Percentiles rank a stretch among this genome's conserved stretches.
phyloP scores from a whole-genome alignment of 2,888 invertebrate genomes.

The Caradrina kadenii region DNA sequence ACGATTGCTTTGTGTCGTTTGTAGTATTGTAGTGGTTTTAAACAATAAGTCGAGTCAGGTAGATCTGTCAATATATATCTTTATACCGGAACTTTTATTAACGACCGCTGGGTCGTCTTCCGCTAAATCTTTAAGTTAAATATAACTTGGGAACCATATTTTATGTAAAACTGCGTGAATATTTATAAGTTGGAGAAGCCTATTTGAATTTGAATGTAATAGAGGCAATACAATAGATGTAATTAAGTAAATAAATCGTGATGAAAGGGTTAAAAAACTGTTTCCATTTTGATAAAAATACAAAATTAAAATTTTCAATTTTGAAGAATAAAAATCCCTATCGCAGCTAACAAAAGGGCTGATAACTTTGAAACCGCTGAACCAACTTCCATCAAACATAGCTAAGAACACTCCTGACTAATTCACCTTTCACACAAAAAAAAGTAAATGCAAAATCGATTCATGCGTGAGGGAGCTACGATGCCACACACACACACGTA shows the following conservation, averaged over 20 bases:
- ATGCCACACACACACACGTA: too few relatives aligned
- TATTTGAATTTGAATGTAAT: conserved; percentile 22
- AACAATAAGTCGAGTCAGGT: not conserved
- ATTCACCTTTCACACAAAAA: too few relatives aligned
- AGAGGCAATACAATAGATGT: not conserved
- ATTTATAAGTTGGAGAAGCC: conserved; percentile 18
- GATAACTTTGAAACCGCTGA: too few relatives aligned
- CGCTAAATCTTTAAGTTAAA: conserved; percentile 38
- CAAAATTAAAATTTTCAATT: too few relatives aligned
- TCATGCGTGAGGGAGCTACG: too few relatives aligned
- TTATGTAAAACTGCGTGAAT: conserved; percentile 3
- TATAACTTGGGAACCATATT: not conserved
- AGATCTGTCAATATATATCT: not conserved
- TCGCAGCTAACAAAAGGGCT: too few relatives aligned
- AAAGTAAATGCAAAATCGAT: too few relatives aligned
- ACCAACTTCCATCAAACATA: too few relatives aligned
- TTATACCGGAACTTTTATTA: not conserved
- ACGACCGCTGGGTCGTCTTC: not conserved
- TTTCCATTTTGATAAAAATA: not conserved
- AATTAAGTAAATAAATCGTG: not conserved
- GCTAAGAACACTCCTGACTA: too few relatives aligned
- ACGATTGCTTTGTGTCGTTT: too few relatives aligned
- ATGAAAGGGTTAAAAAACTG: not conserved
- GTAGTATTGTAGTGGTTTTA: too few relatives aligned
- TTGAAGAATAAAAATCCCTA: too few relatives aligned